These are phyloP conservation scores for Subanguina moxae DNA, from an alignment of 1,140 invertebrate genomes.

Conservation along the genomic window DNA sequence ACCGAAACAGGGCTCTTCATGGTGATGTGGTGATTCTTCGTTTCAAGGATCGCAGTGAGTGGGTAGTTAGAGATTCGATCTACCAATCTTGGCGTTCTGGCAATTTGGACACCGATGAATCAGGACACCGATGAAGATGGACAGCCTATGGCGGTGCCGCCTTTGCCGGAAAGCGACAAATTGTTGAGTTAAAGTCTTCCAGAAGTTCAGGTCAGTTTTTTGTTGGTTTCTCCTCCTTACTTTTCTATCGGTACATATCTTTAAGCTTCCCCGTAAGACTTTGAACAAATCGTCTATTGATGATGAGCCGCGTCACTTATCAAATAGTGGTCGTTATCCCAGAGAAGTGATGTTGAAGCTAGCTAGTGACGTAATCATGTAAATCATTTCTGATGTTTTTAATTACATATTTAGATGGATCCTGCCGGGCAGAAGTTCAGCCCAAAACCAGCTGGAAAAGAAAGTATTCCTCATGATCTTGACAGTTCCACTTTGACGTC, in stretches of 20 bases:
- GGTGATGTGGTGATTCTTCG: slow-evolving; percentile 34
- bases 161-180: slow-evolving; percentile 2
- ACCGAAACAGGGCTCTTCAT: slow-evolving; percentile 44
- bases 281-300: neutral
- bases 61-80: slow-evolving; percentile 34
- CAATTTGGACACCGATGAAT: slow-evolving; percentile 34
- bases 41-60: slow-evolving; percentile 34
- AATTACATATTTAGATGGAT: slow-evolving; percentile 12
- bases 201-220: neutral
- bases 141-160: slow-evolving; percentile 32
- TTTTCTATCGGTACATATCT: too few relatives aligned
- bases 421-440: neutral
- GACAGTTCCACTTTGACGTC: too few relatives aligned
- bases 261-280: slow-evolving; percentile 29
- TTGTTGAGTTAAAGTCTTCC: neutral
- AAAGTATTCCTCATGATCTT: too few relatives aligned
- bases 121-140: slow-evolving; percentile 28
- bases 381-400: too few relatives aligned
- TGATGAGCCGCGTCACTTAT: slow-evolving; percentile 14
- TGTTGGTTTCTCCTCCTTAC: too few relatives aligned
- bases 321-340: slow-evolving; percentile 29
- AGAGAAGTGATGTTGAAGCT: slow-evolving; percentile 15
- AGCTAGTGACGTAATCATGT: slow-evolving; percentile 12
- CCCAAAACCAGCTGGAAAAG: too few relatives aligned
- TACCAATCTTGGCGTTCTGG: slow-evolving; percentile 32